Conservation (phyloP, 2,888 invertebrate species). For the Fissipunctia ypsillon region DNA sequence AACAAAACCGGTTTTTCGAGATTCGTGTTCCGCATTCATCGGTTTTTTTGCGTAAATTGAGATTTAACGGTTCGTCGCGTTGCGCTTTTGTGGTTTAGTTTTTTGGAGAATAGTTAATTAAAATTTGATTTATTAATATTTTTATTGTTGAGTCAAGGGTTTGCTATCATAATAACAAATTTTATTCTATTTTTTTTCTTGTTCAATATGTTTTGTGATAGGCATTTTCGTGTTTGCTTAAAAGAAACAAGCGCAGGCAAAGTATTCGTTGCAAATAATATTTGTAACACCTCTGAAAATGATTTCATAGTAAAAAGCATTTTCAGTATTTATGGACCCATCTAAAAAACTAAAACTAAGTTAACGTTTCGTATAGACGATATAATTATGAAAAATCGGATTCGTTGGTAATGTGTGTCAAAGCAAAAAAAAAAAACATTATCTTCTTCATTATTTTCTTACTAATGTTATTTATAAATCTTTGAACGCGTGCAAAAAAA, state of each 20-base stretch:
- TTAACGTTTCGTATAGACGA: neutral
- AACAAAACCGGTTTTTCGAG: slow-evolving; percentile 86
- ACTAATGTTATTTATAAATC: neutral
- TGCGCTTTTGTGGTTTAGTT: slow-evolving; percentile 86
- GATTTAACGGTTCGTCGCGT: slow-evolving; percentile 88
- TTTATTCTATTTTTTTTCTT: slow-evolving; percentile 50
- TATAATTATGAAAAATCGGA: neutral
- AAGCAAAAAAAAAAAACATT: neutral
- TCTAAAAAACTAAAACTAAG: neutral
- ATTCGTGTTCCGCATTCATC: slow-evolving; percentile 85
- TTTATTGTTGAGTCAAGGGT: slow-evolving; percentile 79
- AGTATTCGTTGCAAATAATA: neutral
- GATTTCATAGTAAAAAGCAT: no score
- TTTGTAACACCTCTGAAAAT: neutral
- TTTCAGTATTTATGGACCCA: neutral
- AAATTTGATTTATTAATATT: slow-evolving; percentile 89
- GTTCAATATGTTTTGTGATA: neutral
- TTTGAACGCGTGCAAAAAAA: no score
- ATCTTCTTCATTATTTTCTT: neutral
- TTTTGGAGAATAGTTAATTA: slow-evolving; percentile 87
- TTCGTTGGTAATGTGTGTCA: no score
- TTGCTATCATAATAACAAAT: slow-evolving; percentile 75
- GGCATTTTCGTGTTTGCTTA: neutral
- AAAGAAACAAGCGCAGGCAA: neutral
- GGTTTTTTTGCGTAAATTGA: slow-evolving; percentile 81